Evolutionary conservation across 2,888 invertebrate genomes (phyloP), one percentile per base, ranked within the genome.

Genomic region (Dastarcus helophoroides): DNA sequence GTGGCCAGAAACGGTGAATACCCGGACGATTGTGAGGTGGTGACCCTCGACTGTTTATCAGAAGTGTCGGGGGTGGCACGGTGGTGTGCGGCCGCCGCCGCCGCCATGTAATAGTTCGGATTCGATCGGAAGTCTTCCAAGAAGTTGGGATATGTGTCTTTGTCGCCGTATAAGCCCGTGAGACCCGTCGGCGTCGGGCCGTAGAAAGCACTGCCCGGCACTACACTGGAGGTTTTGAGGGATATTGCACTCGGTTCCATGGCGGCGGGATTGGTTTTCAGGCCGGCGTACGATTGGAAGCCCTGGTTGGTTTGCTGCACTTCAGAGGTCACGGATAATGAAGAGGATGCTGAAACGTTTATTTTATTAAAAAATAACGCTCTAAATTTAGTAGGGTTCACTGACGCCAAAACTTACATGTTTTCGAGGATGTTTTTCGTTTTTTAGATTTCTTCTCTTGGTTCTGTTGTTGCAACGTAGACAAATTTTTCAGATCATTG

Each of bases 191-290:
- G 67, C 1, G 80, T 66, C 3, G 82, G 69, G 10, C 82, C 82
- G 51, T 85, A 88, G 48, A 86, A 88, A 29, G 86, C 84, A 60
- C 83, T 84, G 14, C 81, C 78, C 4, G 85, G 75, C 39, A 85
- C 81, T 52, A 82, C 78, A 44, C 74, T 73, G 3, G 73, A 65
- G 27, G 79, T 74, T 46, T 82, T 73, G 26, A 79, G 52, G 7
- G 75, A 68, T 43, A 80, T 73, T 39, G 67, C 66, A 40, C 57
- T 55, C 13, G 60, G 58, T 45, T 62, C 63, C 33, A 55, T 49
- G 8, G 48, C 29, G 26, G 43, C 33, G 3, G 52, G 32, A 5
- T 53, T 35, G 31, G 48, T 62, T 41, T 71, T 72, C 9, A 71
- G 49, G 4, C 69, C 70, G 2, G 69, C 65, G 45, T 73, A 73